Evolutionary conservation across 1,140 invertebrate species (phyloP), one percentile per base, ranked within the genome.

Genomic region (Macrobrachium rosenbergii): DNA sequence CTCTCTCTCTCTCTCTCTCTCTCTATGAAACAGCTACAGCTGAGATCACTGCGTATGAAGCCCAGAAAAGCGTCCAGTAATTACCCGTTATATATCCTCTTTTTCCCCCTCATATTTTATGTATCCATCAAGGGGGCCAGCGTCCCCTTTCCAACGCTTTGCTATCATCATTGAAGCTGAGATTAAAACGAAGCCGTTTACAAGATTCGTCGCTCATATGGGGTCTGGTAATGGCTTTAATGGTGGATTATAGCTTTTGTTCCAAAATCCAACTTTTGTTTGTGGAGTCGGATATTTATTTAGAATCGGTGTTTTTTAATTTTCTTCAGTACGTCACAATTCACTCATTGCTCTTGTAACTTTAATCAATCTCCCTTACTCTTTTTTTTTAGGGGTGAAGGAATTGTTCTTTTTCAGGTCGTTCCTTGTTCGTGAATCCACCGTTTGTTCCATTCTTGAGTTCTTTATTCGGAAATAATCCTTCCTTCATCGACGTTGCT

Each of bases 1-100:
- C 80, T 82, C 80, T 82, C 80, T 82, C 80, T 82, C 80, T 82
- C 80, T 82, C 80, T 82, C 80, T 82, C 80, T 82, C 80, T 72
- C 63, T 82, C 80, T 28, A 59, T 37, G 11, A 17, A 19, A 17
- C n/a, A 37, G 58, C 63, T 62, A n/a, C 73, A 28, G 23, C 19
- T n/a, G 52, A 28, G n/a, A 75, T 17, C 45, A 14, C n/a, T 28
- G 12, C 21, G 14, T 45, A 45, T n/a, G 16, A 75, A 21, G 45
- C 23, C 16, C 7, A 75, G 7, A 75, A 17, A 75, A 19, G 58
- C 43, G 12, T 63, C 19, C 19, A 43, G 37, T 28, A n/a, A 69
- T 63, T 37, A 10, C 58, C 5, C 37, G 0, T 10, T 5, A n/a
- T 69, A n/a, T 21, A 5, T 5, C 64, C 23, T 7, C 23, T 7